phyloP scores from a whole-genome alignment of 2,888 invertebrate species.

The Nomada ruficornis region DNA sequence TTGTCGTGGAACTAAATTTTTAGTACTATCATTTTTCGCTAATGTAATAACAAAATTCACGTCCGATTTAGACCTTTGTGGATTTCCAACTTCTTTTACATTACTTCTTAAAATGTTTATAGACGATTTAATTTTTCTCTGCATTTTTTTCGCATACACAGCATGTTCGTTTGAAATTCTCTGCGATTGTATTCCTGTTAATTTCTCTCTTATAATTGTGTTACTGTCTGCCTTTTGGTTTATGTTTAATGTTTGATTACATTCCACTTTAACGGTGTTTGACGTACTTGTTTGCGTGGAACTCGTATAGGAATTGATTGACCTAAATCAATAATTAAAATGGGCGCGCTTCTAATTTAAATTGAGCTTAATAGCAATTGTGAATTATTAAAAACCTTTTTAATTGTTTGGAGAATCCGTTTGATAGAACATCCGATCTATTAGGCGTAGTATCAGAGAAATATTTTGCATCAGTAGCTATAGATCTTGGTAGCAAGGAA shows the following conservation, averaged over 20 bases:
- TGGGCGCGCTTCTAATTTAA: slow-evolving; percentile 1
- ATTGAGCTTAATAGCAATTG: neutral
- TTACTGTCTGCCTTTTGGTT: neutral
- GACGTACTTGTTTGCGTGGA: slow-evolving; percentile 10
- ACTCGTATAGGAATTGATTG: slow-evolving; percentile 12
- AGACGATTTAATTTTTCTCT: slow-evolving; percentile 25
- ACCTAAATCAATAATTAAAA: slow-evolving; percentile 25
- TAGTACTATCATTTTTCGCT: neutral
- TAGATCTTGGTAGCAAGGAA: slow-evolving; percentile 12
- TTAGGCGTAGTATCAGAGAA: slow-evolving; percentile 30
- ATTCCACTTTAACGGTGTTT: neutral
- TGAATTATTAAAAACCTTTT: slow-evolving; percentile 21
- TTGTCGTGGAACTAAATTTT: neutral
- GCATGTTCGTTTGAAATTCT: neutral
- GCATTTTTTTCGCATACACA: neutral
- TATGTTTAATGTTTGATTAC: neutral
- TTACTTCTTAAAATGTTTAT: slow-evolving; percentile 10
- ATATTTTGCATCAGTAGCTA: slow-evolving; percentile 21
- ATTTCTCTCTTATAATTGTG: neutral
- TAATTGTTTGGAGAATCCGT: neutral
- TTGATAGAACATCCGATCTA: neutral
- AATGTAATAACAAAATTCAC: neutral
- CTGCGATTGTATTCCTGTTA: slow-evolving; percentile 3
- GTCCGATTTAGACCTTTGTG: slow-evolving; percentile 26
- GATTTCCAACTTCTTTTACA: slow-evolving; percentile 2